Conservation (phyloP, 2,888 invertebrate species). For the Colletes collaris region DNA sequence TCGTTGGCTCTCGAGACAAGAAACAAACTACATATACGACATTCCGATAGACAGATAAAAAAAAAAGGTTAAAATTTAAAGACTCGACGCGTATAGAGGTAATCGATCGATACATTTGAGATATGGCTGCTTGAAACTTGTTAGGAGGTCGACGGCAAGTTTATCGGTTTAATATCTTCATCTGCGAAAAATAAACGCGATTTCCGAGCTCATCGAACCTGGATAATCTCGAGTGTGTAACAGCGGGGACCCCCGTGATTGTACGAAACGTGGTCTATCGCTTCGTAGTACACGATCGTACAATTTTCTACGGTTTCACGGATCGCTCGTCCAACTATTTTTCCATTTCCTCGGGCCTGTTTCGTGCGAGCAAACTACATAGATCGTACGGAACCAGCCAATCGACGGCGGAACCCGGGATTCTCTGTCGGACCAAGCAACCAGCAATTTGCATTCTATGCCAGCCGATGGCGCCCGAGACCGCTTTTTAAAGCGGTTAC, state of each 20-base stretch:
- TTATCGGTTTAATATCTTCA: conserved; percentile 4
- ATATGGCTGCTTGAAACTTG: too few relatives aligned
- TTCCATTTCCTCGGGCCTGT: conserved; percentile 29
- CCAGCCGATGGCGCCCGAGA: conserved; percentile 67
- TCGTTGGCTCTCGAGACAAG: not conserved
- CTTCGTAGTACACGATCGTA: conserved; percentile 60
- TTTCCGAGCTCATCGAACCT: not conserved
- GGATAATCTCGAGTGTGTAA: conserved; percentile 11
- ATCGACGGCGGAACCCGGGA: conserved; percentile 59
- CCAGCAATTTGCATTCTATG: conserved; percentile 74
- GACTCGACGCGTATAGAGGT: too few relatives aligned
- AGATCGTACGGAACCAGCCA: conserved; percentile 46
- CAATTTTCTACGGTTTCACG: conserved; percentile 68
- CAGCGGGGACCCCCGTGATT: conserved; percentile 20
- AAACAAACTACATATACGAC: not conserved
- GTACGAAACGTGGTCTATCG: conserved; percentile 48
- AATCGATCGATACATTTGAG: too few relatives aligned
- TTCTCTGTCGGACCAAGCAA: conserved; percentile 58
- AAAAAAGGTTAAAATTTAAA: too few relatives aligned
- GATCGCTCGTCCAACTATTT: conserved; percentile 51
- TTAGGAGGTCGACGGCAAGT: too few relatives aligned
- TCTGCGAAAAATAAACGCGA: conserved; percentile 7
- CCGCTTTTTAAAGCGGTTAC: conserved; percentile 73
- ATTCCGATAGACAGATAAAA: too few relatives aligned
- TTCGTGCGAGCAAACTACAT: conserved; percentile 10